Conservation (phyloP, 2,797 vertebrate genomes). For the Hippopotamyrus pictus region DNA sequence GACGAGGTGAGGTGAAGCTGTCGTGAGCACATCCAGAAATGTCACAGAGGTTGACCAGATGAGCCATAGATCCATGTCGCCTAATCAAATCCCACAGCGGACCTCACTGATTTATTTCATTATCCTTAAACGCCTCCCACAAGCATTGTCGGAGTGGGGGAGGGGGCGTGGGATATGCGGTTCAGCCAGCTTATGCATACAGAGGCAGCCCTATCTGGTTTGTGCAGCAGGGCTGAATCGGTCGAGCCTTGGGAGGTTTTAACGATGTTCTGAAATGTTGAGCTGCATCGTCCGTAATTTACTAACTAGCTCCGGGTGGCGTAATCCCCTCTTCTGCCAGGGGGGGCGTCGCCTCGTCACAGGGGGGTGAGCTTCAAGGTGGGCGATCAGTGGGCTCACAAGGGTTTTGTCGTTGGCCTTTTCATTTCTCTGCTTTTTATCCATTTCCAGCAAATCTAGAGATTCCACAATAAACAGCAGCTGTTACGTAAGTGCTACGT, state of each 20-base stretch:
- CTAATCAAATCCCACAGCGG: slow-evolving; percentile 2
- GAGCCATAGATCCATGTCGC: not conserved
- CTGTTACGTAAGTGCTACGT: not conserved
- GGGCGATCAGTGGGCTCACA: not conserved
- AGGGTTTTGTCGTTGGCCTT: not conserved
- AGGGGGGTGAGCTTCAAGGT: not conserved
- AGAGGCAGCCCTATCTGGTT: slow-evolving; percentile 15
- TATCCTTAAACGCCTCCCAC: not conserved
- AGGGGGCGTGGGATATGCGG: no score
- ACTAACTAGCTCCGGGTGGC: slow-evolving; percentile 13
- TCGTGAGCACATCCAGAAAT: not conserved
- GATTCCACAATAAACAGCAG: not conserved
- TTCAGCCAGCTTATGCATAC: not conserved
- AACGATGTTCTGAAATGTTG: not conserved
- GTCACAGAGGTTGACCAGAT: not conserved
- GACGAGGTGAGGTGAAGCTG: not conserved
- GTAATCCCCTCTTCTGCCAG: slow-evolving; percentile 1
- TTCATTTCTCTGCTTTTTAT: not conserved
- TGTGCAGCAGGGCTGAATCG: not conserved
- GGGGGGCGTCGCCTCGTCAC: not conserved
- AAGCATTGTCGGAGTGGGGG: not conserved
- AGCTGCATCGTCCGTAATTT: not conserved
- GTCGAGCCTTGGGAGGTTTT: not conserved
- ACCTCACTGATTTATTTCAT: not conserved
- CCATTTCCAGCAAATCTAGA: not conserved